Base-by-base conservation (phyloP, 1,140 invertebrate genomes). In the Macrosteles quadrilineatus region DNA sequence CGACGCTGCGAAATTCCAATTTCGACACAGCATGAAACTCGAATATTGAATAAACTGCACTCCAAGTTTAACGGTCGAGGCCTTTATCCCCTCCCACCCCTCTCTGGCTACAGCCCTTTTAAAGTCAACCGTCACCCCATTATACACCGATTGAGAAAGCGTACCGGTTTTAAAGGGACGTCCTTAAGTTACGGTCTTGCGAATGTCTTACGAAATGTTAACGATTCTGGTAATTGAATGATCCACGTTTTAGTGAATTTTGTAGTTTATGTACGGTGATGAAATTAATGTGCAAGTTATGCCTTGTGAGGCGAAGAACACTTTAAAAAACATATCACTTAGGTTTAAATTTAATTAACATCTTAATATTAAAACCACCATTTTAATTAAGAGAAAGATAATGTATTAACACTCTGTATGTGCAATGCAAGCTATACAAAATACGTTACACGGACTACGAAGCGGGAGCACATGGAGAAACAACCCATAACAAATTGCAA, bases 81-180 rank as follows among this genome's bases (percentile, higher is more conserved):
- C 55, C 55, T 29, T 59, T 21, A 6, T 29, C 55, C 55, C 25
- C 55, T 29, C 55, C 21, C 55, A 25, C 55, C 25, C 6, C 14
- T 29, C 55, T n/a, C 27, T 29, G 6, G 55, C 47, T 53, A 11
- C 55, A 59, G 27, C 55, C 55, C 55, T 59, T 29, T 59, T 59
- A 59, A 59, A 59, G 55, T 59, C 55, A 59, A 59, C 55, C 55
- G 55, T 59, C 55, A n/a, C 55, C 55, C 47, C 25, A 21, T 59
- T 59, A 59, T 59, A 4, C 55, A 9, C 2, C 27, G 25, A 30
- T 59, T 59, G 55, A 30, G 55, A 59, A 59, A 59, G 21, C 27
- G 11, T 59, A 59, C 55, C 55, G 55, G 55, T 59, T 59, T 59
- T 59, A 59, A 59, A 59, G 55, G n/a, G 27, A 23, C 55, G 4